Evolutionary conservation across 1,140 invertebrate genomes (phyloP).

Genomic region (Sogatella furcifera): DNA sequence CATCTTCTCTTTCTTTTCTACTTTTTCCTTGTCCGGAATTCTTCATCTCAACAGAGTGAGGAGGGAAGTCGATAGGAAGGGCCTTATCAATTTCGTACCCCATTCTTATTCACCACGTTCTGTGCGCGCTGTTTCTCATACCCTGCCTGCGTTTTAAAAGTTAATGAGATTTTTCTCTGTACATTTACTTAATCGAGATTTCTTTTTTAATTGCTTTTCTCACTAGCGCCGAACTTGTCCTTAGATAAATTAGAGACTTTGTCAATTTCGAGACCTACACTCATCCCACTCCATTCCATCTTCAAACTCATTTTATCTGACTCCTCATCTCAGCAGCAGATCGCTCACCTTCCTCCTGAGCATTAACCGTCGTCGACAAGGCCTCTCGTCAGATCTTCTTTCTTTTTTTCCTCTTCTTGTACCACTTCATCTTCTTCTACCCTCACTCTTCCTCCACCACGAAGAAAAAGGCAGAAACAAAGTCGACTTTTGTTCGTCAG

Average conservation of each 20-base stretch:
- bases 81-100: slow-evolving; percentile 1
- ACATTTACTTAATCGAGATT: slow-evolving; percentile 4
- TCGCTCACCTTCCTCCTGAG: too few species aligned
- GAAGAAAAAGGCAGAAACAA: too few species aligned
- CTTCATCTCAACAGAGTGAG: neutral
- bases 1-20: too few species aligned
- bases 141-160: neutral
- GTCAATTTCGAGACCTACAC: neutral
- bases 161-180: slow-evolving; percentile 4
- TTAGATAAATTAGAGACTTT: slow-evolving; percentile 3
- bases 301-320: too few species aligned
- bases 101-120: neutral
- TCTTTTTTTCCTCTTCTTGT: too few species aligned
- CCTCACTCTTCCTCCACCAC: too few species aligned
- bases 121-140: neutral
- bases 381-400: too few species aligned
- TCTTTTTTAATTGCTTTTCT: slow-evolving; percentile 2
- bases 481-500: too few species aligned
- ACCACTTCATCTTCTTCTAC: too few species aligned
- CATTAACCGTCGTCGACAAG: too few species aligned
- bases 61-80: neutral
- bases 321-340: too few species aligned
- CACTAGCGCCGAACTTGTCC: neutral
- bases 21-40: neutral
- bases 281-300: neutral